These are phyloP conservation scores for Hypolimnas misippus DNA, from an alignment of 2,888 invertebrate genomes.

Conservation along the genomic window DNA sequence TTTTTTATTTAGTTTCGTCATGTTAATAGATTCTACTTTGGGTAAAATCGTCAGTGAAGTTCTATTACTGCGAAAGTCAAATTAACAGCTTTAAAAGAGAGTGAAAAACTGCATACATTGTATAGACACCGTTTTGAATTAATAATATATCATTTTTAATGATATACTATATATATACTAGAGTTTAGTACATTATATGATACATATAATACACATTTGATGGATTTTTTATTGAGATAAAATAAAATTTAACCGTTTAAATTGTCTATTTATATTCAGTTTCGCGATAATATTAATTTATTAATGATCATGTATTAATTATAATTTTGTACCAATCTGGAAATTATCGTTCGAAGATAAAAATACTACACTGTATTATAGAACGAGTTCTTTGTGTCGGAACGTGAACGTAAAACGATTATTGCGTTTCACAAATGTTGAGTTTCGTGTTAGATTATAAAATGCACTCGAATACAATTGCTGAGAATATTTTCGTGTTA, in stretches of 20 bases:
- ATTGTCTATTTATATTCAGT: background rate
- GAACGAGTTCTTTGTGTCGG: conserved; percentile 29
- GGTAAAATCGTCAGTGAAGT: too few species aligned
- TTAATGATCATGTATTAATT: conserved; percentile 8
- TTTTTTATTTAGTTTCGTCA: too few species aligned
- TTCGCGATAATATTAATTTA: conserved; percentile 20
- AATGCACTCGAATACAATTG: conserved; percentile 10
- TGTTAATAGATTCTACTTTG: too few species aligned
- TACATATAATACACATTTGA: background rate
- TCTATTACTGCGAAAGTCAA: too few species aligned
- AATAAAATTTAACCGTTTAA: background rate
- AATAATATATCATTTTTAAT: too few species aligned
- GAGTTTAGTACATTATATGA: too few species aligned
- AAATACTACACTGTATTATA: conserved; percentile 13
- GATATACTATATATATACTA: too few species aligned
- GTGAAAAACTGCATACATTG: too few species aligned
- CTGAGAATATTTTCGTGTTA: conserved; percentile 55
- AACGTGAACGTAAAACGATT: conserved; percentile 22
- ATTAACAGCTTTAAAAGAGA: too few species aligned
- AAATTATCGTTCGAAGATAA: conserved; percentile 25
- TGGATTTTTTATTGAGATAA: background rate
- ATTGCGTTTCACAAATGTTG: conserved; percentile 2
- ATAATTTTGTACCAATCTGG: background rate
- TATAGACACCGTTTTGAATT: too few species aligned
- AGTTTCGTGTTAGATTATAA: conserved; percentile 2